These are phyloP conservation scores for Bufo gargarizans DNA, from an alignment of 2,113 vertebrate genomes.

Conservation along the genomic window DNA sequence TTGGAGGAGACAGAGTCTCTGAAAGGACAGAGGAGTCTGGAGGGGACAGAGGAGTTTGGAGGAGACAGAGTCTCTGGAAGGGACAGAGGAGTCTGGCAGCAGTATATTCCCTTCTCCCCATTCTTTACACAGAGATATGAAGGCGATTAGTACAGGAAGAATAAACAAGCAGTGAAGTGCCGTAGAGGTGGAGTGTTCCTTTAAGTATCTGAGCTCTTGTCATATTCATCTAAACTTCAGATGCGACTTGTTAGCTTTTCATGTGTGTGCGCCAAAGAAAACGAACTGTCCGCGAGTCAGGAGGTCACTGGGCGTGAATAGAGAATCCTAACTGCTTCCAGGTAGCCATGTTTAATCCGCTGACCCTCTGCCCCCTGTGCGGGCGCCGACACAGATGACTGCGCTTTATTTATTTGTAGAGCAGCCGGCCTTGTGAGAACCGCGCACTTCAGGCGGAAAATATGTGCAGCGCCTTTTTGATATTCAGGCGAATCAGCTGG, in stretches of 20 bases:
- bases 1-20: too few species aligned
- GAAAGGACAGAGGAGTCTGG: too few species aligned
- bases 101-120: too few species aligned
- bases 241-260: slow-evolving; percentile 75
- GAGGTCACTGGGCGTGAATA: slow-evolving; percentile 62
- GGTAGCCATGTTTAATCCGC: slow-evolving; percentile 61
- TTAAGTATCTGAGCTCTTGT: neutral
- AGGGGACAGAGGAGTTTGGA: too few species aligned
- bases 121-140: too few species aligned
- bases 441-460: neutral
- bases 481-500: neutral
- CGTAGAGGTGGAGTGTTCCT: neutral
- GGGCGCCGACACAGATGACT: slow-evolving; percentile 49
- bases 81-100: too few species aligned
- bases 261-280: slow-evolving; percentile 75
- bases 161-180: neutral
- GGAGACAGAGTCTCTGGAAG: too few species aligned
- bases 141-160: neutral
- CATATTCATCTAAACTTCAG: slow-evolving; percentile 81
- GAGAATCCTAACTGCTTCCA: slow-evolving; percentile 71
- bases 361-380: slow-evolving; percentile 56
- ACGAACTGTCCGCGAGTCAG: slow-evolving; percentile 70
- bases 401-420: slow-evolving; percentile 16
- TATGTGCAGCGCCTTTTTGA: neutral
- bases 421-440: neutral